Percentiles rank a stretch among this genome's conserved stretches.
Evolutionary conservation across 2,888 invertebrate genomes (phyloP).

Genomic region (Tetropium fuscum): DNA sequence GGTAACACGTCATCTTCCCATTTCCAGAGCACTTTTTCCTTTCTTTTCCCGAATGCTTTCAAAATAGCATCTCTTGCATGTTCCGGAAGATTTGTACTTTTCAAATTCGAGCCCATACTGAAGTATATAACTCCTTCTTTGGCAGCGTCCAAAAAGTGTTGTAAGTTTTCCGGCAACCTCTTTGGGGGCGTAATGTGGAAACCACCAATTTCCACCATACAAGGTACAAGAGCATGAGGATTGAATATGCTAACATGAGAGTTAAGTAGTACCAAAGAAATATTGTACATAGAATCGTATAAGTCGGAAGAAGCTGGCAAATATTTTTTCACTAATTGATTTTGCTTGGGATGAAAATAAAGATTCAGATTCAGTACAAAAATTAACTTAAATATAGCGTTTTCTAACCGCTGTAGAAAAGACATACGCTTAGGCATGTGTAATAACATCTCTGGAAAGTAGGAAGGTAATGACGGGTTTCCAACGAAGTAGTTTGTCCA

Average conservation of each 20-base stretch:
- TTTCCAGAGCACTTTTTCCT: conserved; percentile 77
- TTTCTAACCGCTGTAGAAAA: conserved; percentile 69
- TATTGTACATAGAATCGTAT: conserved; percentile 41
- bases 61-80: conserved; percentile 69
- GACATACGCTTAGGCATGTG: conserved; percentile 65
- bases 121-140: conserved; percentile 70
- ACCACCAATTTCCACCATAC: conserved; percentile 71
- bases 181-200: conserved; percentile 61
- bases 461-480: conserved; percentile 66
- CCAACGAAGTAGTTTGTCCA: conserved; percentile 54
- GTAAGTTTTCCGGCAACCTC: conserved; percentile 46
- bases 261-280: conserved; percentile 55
- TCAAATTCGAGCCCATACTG: conserved; percentile 72
- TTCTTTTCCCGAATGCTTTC: conserved; percentile 70
- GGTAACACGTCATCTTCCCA: conserved; percentile 66
- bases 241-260: conserved; percentile 67
- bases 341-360: conserved; percentile 41
- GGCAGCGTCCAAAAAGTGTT: conserved; percentile 63
- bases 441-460: conserved; percentile 66
- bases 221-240: conserved; percentile 68
- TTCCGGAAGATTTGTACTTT: conserved; percentile 68
- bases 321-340: conserved; percentile 43
- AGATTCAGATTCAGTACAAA: conserved; percentile 39
- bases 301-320: conserved; percentile 46
- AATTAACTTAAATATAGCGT: conserved; percentile 59